phyloP scores from a whole-genome alignment of 1,140 invertebrate genomes.

The Drosophila pandora region DNA sequence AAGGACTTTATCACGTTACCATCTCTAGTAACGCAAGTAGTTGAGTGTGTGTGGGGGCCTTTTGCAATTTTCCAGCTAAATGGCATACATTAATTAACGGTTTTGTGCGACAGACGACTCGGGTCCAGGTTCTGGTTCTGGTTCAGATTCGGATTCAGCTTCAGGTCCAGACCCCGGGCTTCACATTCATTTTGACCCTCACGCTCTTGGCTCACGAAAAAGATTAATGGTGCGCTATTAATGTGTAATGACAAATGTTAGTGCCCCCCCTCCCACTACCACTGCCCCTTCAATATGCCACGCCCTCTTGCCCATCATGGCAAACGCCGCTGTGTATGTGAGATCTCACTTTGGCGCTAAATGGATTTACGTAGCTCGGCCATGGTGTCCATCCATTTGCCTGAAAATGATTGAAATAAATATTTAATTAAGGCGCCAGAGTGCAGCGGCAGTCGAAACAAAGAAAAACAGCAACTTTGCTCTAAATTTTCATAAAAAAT shows the following conservation, averaged over 20 bases:
- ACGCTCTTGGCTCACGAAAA: conserved; percentile 63
- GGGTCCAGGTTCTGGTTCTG: conserved; percentile 48
- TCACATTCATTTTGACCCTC: conserved; percentile 49
- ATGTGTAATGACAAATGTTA: conserved; percentile 83
- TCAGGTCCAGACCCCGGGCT: conserved; percentile 34
- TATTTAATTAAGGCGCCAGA: conserved; percentile 75
- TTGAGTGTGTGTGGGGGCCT: conserved; percentile 37
- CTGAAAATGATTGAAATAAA: conserved; percentile 75
- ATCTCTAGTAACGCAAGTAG: conserved; percentile 36
- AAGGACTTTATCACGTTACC: conserved; percentile 1
- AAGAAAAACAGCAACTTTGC: conserved; percentile 39
- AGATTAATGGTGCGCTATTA: conserved; percentile 82
- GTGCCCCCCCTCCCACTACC: conserved; percentile 31
- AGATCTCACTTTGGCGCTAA: conserved; percentile 42
- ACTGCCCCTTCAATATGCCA: too few species aligned
- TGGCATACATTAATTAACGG: conserved; percentile 82
- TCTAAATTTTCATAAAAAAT: conserved; percentile 82
- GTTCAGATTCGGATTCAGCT: conserved; percentile 40
- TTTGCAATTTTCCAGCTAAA: conserved; percentile 81
- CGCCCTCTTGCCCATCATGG: background rate
- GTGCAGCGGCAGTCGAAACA: conserved; percentile 28
- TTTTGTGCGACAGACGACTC: conserved; percentile 62
- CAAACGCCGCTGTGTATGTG: conserved; percentile 5
- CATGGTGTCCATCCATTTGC: conserved; percentile 56
- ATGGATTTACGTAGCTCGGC: conserved; percentile 34